Conservation (phyloP, 2,888 invertebrate species). For the Cantharis rustica region DNA sequence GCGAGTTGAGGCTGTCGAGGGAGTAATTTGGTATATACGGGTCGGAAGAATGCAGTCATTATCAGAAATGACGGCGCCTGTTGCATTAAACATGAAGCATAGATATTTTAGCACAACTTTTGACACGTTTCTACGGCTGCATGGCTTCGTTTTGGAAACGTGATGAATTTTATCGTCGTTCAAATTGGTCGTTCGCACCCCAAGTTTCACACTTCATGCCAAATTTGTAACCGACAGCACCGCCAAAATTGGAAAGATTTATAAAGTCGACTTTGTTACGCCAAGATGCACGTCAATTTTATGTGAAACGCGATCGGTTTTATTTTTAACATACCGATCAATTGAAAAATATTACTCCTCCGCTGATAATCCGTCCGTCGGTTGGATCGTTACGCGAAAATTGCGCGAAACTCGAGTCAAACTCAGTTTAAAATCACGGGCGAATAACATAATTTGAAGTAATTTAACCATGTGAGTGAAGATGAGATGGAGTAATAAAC, state of each 20-base stretch:
- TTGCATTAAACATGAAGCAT: slow-evolving; percentile 53
- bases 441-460: slow-evolving; percentile 16
- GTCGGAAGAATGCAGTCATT: slow-evolving; percentile 51
- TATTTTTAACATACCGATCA: background rate
- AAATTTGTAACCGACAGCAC: slow-evolving; percentile 40
- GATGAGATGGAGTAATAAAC: slow-evolving; percentile 35
- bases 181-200: slow-evolving; percentile 43
- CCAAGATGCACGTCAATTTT: slow-evolving; percentile 10
- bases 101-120: slow-evolving; percentile 50
- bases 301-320: slow-evolving; percentile 1
- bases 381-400: background rate
- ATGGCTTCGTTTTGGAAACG: slow-evolving; percentile 31
- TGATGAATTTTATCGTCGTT: slow-evolving; percentile 44
- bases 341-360: background rate
- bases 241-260: slow-evolving; percentile 41
- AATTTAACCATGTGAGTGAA: slow-evolving; percentile 27
- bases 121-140: slow-evolving; percentile 43
- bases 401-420: background rate
- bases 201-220: slow-evolving; percentile 36
- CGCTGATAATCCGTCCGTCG: background rate
- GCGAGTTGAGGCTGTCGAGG: slow-evolving; percentile 37
- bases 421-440: slow-evolving; percentile 10
- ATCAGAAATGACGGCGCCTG: slow-evolving; percentile 47
- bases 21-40: slow-evolving; percentile 45
- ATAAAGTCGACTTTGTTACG: slow-evolving; percentile 31